Conservation (phyloP, 2,888 invertebrate species). For the Acleris laterana region DNA sequence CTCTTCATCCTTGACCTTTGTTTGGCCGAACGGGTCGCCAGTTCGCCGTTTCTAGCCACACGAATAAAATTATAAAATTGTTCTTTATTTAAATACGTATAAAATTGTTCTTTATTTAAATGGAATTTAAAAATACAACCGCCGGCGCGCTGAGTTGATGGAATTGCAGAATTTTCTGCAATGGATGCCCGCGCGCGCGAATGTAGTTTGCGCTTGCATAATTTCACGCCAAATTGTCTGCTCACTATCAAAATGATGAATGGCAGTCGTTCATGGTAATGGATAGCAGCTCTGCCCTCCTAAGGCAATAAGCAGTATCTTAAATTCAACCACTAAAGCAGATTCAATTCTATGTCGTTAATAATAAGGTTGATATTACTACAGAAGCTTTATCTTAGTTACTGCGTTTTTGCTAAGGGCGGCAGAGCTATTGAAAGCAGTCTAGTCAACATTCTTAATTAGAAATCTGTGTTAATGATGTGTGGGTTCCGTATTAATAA, state of each 20-base stretch:
- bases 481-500: not conserved
- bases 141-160: constrained; percentile 18
- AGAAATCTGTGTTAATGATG: constrained; percentile 40
- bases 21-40: constrained; percentile 16
- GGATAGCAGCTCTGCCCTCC: no score
- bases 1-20: constrained; percentile 45
- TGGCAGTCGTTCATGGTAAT: constrained; percentile 37
- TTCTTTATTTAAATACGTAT: constrained; percentile 33
- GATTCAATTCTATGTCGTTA: no score
- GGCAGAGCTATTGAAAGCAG: constrained; percentile 30
- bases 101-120: constrained; percentile 36
- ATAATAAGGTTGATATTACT: no score
- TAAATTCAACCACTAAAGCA: no score
- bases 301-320: no score
- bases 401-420: no score
- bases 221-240: constrained; percentile 25
- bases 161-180: constrained; percentile 30
- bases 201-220: constrained; percentile 31
- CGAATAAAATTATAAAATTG: constrained; percentile 29
- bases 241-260: constrained; percentile 33
- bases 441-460: constrained; percentile 42
- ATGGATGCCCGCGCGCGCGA: constrained; percentile 24
- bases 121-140: constrained; percentile 29
- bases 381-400: no score
- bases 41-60: constrained; percentile 6